Conservation (phyloP, 2,113 vertebrate genomes). For the Variabilichromis moorii region DNA sequence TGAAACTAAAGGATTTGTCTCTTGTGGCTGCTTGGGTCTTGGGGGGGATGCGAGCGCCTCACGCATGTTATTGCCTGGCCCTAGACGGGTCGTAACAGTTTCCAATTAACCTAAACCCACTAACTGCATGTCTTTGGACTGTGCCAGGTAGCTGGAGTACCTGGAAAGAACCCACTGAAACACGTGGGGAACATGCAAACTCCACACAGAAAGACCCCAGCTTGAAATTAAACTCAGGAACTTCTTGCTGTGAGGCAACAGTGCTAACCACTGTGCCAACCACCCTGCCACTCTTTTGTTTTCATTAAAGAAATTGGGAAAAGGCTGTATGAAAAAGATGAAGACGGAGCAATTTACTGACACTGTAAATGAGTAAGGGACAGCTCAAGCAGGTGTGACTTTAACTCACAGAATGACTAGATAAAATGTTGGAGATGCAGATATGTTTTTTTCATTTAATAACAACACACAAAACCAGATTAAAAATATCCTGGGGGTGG, state of each 20-base stretch:
- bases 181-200: background rate
- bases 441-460: background rate
- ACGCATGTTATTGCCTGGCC: no score
- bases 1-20: no score
- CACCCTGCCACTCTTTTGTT: background rate
- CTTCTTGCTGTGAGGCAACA: background rate
- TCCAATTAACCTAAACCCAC: background rate
- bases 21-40: no score
- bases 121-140: background rate
- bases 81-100: no score
- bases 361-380: background rate
- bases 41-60: no score
- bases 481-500: background rate
- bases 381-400: background rate
- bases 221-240: background rate
- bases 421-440: background rate
- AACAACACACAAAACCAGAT: background rate
- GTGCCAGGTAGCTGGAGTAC: background rate
- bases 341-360: background rate
- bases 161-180: background rate
- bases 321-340: background rate
- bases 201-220: background rate
- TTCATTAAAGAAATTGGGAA: background rate
- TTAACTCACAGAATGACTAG: background rate
- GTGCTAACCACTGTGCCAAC: background rate